Conservation (phyloP, 2,888 invertebrate species). For the Miltochrista miniata region DNA sequence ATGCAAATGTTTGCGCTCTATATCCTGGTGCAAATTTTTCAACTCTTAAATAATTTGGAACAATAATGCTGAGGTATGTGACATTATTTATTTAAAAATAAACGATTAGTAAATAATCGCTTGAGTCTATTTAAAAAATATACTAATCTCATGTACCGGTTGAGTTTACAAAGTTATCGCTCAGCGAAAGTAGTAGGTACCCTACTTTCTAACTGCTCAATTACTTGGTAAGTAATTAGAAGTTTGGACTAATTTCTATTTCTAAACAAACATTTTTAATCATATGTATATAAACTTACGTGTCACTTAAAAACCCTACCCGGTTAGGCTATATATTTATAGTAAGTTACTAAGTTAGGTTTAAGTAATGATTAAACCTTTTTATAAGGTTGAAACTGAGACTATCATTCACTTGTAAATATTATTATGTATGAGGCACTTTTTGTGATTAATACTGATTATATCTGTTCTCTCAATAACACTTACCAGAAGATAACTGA, state of each 20-base stretch:
- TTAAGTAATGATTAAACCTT: neutral
- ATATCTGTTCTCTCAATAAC: too few species aligned
- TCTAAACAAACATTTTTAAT: neutral
- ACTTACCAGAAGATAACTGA: too few species aligned
- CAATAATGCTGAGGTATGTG: slow-evolving; percentile 46
- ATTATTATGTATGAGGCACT: too few species aligned
- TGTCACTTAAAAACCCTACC: neutral
- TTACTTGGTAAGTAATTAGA: slow-evolving; percentile 21
- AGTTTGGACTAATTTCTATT: slow-evolving; percentile 10
- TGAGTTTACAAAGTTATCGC: slow-evolving; percentile 5
- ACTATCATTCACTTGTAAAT: too few species aligned
- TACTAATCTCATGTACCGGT: neutral
- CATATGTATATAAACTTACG: neutral
- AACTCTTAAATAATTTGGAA: slow-evolving; percentile 33
- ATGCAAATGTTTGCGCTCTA: slow-evolving; percentile 32
- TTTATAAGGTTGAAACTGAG: too few species aligned
- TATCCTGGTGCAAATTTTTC: slow-evolving; percentile 41
- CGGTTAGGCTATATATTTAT: neutral
- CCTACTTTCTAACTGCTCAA: slow-evolving; percentile 44
- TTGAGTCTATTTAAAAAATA: slow-evolving; percentile 4
- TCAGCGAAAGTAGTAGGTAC: slow-evolving; percentile 40
- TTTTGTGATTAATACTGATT: too few species aligned
- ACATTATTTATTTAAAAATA: slow-evolving; percentile 30
- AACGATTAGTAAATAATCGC: slow-evolving; percentile 14
- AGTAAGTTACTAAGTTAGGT: neutral